Evolutionary conservation across 2,113 vertebrate genomes (phyloP).

Genomic region (Sarotherodon lohbergeri): DNA sequence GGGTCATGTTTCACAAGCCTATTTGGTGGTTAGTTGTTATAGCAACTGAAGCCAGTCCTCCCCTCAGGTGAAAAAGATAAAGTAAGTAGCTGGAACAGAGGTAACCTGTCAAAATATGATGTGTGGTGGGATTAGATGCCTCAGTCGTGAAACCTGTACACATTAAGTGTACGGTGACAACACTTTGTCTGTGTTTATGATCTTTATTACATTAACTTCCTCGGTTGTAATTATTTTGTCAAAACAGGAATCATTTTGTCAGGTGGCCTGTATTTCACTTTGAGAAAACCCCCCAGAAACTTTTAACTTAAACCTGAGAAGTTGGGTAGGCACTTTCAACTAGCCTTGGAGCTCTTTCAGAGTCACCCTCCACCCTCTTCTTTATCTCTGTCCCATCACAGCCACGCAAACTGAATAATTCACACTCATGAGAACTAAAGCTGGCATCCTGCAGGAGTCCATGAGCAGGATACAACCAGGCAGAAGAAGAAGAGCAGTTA

Average conservation of each 20-base stretch:
- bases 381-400: conserved; percentile 39
- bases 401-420: conserved; percentile 44
- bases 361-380: neutral
- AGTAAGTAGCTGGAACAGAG: neutral
- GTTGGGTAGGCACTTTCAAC: fast-evolving
- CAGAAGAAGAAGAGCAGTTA: neutral
- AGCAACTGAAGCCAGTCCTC: conserved; percentile 2
- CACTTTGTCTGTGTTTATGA: neutral
- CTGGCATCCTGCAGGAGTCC: neutral
- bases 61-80: neutral
- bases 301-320: neutral
- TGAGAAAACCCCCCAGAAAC: neutral
- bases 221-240: neutral
- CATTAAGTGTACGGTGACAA: neutral
- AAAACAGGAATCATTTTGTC: neutral
- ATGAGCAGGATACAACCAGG: neutral
- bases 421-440: neutral
- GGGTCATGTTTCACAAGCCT: conserved; percentile 30
- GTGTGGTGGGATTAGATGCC: neutral
- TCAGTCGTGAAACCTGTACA: neutral
- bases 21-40: conserved; percentile 13
- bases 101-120: neutral
- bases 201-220: neutral
- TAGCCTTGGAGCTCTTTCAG: neutral
- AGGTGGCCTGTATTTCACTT: neutral